phyloP scores from a whole-genome alignment of 2,113 vertebrate species.

The Forbesichthys papilliferus region DNA sequence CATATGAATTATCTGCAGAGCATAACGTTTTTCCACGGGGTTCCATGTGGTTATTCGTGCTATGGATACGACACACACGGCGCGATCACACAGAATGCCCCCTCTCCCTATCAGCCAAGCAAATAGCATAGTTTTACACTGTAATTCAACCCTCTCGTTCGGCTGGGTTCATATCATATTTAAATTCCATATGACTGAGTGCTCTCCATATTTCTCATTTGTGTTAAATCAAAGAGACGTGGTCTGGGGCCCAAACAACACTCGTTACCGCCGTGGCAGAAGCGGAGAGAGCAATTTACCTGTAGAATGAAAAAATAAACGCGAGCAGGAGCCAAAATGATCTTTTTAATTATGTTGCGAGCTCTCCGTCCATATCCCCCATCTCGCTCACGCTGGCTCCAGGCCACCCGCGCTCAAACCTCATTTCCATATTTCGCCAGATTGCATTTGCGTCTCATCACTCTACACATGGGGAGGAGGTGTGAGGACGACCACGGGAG shows the following conservation, averaged over 20 bases:
- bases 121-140: slow-evolving; percentile 54
- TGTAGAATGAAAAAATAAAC: slow-evolving; percentile 68
- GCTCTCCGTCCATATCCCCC: slow-evolving; percentile 24
- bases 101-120: slow-evolving; percentile 52
- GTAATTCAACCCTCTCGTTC: slow-evolving; percentile 61
- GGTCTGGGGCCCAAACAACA: slow-evolving; percentile 65
- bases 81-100: slow-evolving; percentile 52
- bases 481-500: neutral
- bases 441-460: slow-evolving; percentile 63
- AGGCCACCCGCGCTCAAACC: slow-evolving; percentile 39
- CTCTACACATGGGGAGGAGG: slow-evolving; percentile 7
- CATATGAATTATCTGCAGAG: slow-evolving; percentile 51
- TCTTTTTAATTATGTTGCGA: slow-evolving; percentile 75
- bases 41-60: slow-evolving; percentile 15
- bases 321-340: slow-evolving; percentile 63
- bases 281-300: slow-evolving; percentile 73
- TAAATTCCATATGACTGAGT: slow-evolving; percentile 66
- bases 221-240: slow-evolving; percentile 72
- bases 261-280: slow-evolving; percentile 71
- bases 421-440: slow-evolving; percentile 71
- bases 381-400: slow-evolving; percentile 47
- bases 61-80: neutral
- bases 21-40: slow-evolving; percentile 36
- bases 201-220: slow-evolving; percentile 71
- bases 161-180: slow-evolving; percentile 62